Evolutionary conservation across 23 tunicate species (phyloP), one percentile per base, ranked within the genome.

Genomic region (Botrylloides violaceus): DNA sequence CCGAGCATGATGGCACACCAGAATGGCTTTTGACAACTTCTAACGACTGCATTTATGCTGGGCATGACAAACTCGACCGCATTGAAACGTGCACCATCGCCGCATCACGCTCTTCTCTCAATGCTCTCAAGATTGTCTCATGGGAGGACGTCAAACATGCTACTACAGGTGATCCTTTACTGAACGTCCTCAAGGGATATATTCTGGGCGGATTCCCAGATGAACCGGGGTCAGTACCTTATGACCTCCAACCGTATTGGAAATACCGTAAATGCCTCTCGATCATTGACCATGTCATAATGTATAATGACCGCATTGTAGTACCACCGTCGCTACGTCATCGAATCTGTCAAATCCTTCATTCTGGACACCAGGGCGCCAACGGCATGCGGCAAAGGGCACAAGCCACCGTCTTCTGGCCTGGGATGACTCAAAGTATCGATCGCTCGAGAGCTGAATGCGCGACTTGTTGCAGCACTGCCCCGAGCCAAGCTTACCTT

Each of bases 401-500:
- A n/a, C n/a, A n/a, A n/a, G n/a, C n/a, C n/a, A n/a, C 62, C 23
- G 23, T 58, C 12, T 58, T 58, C 62, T 58, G 62, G 62, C 62
- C 62, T 4, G 62, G 62, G 12, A 5, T 58, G 4, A 58, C 62
- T n/a, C n/a, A n/a, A n/a, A n/a, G n/a, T n/a, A n/a, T n/a, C n/a
- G n/a, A n/a, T n/a, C n/a, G n/a, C n/a, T n/a, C n/a, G n/a, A n/a
- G n/a, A n/a, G n/a, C n/a, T n/a, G n/a, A n/a, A n/a, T n/a, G n/a
- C n/a, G n/a, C n/a, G n/a, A n/a, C n/a, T n/a, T n/a, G n/a, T n/a
- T n/a, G n/a, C n/a, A n/a, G n/a, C n/a, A n/a, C n/a, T n/a, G n/a
- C n/a, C n/a, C n/a, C n/a, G n/a, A n/a, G n/a, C n/a, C n/a, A n/a
- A n/a, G n/a, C n/a, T n/a, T n/a, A n/a, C n/a, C n/a, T n/a, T n/a